Evolutionary conservation across 2,888 invertebrate species (phyloP), one percentile per base, ranked within the genome.

Genomic region (Ochropleura leucogaster): DNA sequence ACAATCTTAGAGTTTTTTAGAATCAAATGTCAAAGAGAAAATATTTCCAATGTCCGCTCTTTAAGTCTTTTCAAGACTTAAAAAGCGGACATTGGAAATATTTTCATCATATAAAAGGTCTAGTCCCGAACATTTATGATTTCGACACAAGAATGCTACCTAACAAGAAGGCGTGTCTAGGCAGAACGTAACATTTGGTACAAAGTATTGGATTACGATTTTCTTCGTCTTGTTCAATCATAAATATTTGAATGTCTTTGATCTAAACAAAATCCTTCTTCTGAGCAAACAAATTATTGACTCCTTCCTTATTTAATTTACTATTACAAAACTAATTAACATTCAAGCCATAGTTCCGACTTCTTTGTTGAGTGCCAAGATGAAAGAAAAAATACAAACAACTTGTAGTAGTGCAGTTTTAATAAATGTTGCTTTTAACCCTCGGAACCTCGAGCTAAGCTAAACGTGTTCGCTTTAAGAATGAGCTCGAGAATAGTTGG

Each of bases 401-500:
- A 72, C 57, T 79, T 73, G 79, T 72, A 60, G 66, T 69, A 69
- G 66, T 67, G 71, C 68, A 75, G 47, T 79, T 82, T 83, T 82
- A 79, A 82, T 82, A 82, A 83, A 82, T 83, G 82, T 82, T 79
- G 68, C 83, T 70, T 65, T 81, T 81, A 81, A 70, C 81, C 68
- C 62, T n/a, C 74, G 40, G 40, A 62, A 20, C 44, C 7, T 44
- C 44, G 62, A 82, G 57, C 60, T 53, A 67, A 74, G 83, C 83
- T 66, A 69, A 74, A 79, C 82, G 82, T 82, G 82, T 62, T 63
- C 62, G 75, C 62, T 68, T 79, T 82, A 75, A 67, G 83, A 82
- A 82, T 69, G 62, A 83, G 79, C 59, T 79, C 7, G 18, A 16
- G 51, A 74, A 72, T 79, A 79, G 71, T 82, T 82, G 59, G 78